Evolutionary conservation across 1,140 invertebrate genomes (phyloP).

Genomic region (Zaprionus ghesquierei): DNA sequence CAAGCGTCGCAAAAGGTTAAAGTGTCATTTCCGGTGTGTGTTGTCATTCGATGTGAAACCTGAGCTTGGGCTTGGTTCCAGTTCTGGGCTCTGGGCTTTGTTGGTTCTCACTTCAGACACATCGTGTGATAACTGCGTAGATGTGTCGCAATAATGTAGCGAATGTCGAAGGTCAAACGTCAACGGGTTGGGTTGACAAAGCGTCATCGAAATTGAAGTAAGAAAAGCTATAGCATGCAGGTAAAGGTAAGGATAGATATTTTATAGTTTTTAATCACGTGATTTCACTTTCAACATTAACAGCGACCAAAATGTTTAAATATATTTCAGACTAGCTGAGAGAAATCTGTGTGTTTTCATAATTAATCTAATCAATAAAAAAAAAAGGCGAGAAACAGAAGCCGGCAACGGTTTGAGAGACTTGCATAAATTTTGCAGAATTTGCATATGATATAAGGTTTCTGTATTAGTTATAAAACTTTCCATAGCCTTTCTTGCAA

Average conservation of each 20-base stretch:
- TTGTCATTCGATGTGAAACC: conserved; percentile 25
- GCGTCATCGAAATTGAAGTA: too few species aligned
- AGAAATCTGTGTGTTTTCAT: conserved; percentile 24
- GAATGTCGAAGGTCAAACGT: conserved; percentile 9
- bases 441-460: conserved; percentile 15
- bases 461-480: background rate
- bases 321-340: background rate
- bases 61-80: conserved; percentile 19
- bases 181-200: conserved; percentile 2
- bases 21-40: conserved; percentile 38
- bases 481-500: background rate
- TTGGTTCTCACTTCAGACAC: background rate
- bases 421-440: conserved; percentile 12
- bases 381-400: conserved; percentile 6
- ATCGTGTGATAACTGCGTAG: conserved; percentile 33
- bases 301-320: too few species aligned
- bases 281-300: too few species aligned
- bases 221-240: background rate
- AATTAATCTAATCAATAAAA: conserved; percentile 1
- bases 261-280: too few species aligned
- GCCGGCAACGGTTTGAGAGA: background rate
- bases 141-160: conserved; percentile 13
- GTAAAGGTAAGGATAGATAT: too few species aligned
- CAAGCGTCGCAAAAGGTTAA: conserved; percentile 37
- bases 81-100: conserved; percentile 4